Base-by-base conservation (phyloP, 2,797 vertebrate species). In the Pempheris klunzingeri region DNA sequence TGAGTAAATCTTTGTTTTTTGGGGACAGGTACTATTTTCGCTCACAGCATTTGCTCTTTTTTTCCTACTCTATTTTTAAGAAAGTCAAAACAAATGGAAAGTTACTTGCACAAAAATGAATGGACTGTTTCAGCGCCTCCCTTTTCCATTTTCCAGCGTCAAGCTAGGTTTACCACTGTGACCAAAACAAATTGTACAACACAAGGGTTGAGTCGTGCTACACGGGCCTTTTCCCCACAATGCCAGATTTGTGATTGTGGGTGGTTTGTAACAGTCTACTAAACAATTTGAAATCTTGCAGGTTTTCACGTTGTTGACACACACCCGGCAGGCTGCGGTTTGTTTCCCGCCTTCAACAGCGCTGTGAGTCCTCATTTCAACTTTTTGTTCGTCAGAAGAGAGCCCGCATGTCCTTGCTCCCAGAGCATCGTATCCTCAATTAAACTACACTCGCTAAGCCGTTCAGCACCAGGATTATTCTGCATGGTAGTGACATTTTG, bases 401-500 rank as follows among this genome's bases (percentile, higher is more conserved):
- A 60, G 65, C 52, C 65, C 49, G 47, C 55, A 57, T 76, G 77
- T 77, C 77, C 77, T 74, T 61, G 73, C 66, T 71, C 15, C 28
- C 69, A 53, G 66, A 85, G 58, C 76, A 46, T 73, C 4, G n/a
- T 81, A 81, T 88, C 77, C 86, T 86, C 81, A 87, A 87, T 88
- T 88, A 87, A 88, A 86, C 68, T 64, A 36, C 64, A 67, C 50
- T 46, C 62, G 36, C 80, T 87, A 89, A 86, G 84, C 89, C 30
- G 44, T 84, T 82, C 70, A 82, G 78, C 77, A 66, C 52, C 69
- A 44, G 81, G 86, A 90, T 87, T 88, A 90, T 76, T 82, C 47
- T 80, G 78, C 75, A 60, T 63, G 70, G 71, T 76, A 36, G 65
- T 86, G 87, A 82, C 77, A 85, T 91, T 90, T 78, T 86, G 79